Evolutionary conservation across 2,113 vertebrate genomes (phyloP).

Genomic region (Mus pahari): DNA sequence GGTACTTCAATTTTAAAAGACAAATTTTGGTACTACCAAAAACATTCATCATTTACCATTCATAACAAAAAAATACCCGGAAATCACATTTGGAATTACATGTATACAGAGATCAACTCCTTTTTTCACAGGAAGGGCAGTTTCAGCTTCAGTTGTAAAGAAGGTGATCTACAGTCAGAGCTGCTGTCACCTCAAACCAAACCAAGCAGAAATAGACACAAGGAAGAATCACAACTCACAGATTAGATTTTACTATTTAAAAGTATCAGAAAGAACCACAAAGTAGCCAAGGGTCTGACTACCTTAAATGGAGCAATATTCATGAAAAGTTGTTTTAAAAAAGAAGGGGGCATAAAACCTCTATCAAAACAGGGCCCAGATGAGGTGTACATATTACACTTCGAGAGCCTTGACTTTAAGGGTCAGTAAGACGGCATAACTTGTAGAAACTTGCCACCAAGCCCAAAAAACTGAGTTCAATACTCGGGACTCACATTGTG

Average conservation of each 20-base stretch:
- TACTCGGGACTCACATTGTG: background rate
- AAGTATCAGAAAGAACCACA: slow-evolving; percentile 68
- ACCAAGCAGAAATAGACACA: slow-evolving; percentile 27
- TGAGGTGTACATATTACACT: slow-evolving; percentile 45
- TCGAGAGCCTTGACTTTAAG: background rate
- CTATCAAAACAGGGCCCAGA: slow-evolving; percentile 49
- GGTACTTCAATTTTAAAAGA: background rate
- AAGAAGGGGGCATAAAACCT: slow-evolving; percentile 68
- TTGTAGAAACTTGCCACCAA: background rate
- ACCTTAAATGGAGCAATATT: slow-evolving; percentile 68
- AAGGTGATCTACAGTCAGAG: slow-evolving; percentile 45
- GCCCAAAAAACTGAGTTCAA: background rate
- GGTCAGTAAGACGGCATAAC: background rate
- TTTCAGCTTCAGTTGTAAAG: slow-evolving; percentile 51
- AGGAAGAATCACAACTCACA: slow-evolving; percentile 56
- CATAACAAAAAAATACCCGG: slow-evolving; percentile 36
- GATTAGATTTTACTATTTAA: slow-evolving; percentile 4
- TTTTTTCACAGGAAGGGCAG: slow-evolving; percentile 29
- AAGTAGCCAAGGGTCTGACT: slow-evolving; percentile 63
- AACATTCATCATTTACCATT: slow-evolving; percentile 44
- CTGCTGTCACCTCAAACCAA: slow-evolving; percentile 34
- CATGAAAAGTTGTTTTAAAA: slow-evolving; percentile 73
- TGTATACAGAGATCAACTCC: slow-evolving; percentile 58
- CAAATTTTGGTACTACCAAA: slow-evolving; percentile 55
- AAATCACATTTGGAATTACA: slow-evolving; percentile 49